phyloP scores from a whole-genome alignment of 2,113 vertebrate species.

The Perca fluviatilis region DNA sequence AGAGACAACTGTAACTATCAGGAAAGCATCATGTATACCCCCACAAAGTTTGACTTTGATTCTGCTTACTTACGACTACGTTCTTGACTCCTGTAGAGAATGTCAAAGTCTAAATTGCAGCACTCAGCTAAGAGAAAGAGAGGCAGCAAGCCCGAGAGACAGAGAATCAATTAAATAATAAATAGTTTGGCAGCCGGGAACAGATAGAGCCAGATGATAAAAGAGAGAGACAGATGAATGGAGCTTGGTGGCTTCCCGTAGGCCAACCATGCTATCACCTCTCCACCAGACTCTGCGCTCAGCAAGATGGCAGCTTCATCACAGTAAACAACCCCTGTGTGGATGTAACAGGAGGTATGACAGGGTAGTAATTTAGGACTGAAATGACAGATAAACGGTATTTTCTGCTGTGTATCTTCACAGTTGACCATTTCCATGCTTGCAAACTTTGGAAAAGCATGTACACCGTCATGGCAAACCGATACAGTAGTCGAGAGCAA shows the following conservation, averaged over 20 bases:
- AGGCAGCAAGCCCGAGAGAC: slow-evolving; percentile 5
- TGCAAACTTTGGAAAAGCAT: not conserved
- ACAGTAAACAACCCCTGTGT: slow-evolving; percentile 46
- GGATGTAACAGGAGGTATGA: not conserved
- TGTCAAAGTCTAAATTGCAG: not conserved
- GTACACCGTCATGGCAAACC: not conserved
- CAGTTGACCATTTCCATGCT: not conserved
- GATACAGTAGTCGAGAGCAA: not conserved
- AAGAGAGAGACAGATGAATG: slow-evolving; percentile 64
- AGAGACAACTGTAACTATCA: not conserved
- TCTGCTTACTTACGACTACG: not conserved
- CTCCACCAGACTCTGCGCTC: slow-evolving; percentile 65
- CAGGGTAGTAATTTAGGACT: not conserved
- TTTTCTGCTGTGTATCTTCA: slow-evolving; percentile 1
- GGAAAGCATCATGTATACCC: not conserved
- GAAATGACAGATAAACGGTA: slow-evolving; percentile 5
- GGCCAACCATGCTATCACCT: slow-evolving; percentile 61
- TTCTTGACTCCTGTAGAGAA: not conserved
- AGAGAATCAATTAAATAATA: slow-evolving; percentile 43
- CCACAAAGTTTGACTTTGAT: not conserved
- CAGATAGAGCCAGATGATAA: slow-evolving; percentile 58
- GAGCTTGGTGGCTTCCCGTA: slow-evolving; percentile 57
- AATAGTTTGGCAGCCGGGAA: slow-evolving; percentile 59
- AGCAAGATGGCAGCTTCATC: slow-evolving; percentile 62
- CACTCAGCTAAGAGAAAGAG: not conserved